phyloP scores from a whole-genome alignment of 2,113 vertebrate genomes.

The Garra rufa region DNA sequence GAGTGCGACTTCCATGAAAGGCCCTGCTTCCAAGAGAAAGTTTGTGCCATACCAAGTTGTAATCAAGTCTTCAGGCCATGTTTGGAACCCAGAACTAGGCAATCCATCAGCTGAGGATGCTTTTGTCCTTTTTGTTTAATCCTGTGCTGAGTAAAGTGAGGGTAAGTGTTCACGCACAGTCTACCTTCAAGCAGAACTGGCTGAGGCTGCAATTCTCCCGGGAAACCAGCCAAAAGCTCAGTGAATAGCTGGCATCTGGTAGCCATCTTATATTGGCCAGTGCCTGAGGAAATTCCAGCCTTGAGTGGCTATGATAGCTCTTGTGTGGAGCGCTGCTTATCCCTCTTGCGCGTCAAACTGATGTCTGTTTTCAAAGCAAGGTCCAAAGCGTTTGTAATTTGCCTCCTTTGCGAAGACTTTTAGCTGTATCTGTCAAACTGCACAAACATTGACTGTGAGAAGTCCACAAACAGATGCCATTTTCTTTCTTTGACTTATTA shows the following conservation, averaged over 20 bases:
- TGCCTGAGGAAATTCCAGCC: slow-evolving; percentile 58
- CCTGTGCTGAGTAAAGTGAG: slow-evolving; percentile 29
- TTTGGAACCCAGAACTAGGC: slow-evolving; percentile 30
- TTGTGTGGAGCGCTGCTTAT: slow-evolving; percentile 1
- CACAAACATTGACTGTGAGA: slow-evolving; percentile 33
- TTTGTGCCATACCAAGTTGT: slow-evolving; percentile 37
- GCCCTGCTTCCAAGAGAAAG: slow-evolving; percentile 14
- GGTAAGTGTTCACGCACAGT: slow-evolving; percentile 36
- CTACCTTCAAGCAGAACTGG: slow-evolving; percentile 46
- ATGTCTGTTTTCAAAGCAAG: slow-evolving; percentile 7
- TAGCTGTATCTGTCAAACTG: slow-evolving; percentile 22
- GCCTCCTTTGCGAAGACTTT: slow-evolving; percentile 17
- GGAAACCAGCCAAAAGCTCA: slow-evolving; percentile 44
- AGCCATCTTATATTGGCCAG: slow-evolving; percentile 56
- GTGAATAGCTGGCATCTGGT: slow-evolving; percentile 61
- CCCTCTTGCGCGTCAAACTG: not conserved
- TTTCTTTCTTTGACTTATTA: slow-evolving; percentile 15
- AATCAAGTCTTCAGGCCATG: slow-evolving; percentile 42
- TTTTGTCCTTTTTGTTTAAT: slow-evolving; percentile 38
- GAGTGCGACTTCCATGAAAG: slow-evolving; percentile 31
- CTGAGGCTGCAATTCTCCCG: slow-evolving; percentile 40
- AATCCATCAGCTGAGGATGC: slow-evolving; percentile 32
- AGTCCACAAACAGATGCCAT: slow-evolving; percentile 12
- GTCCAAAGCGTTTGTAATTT: not conserved
- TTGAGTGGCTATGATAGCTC: slow-evolving; percentile 36